Evolutionary conservation across 2,888 invertebrate genomes (phyloP).

Genomic region (Rhopalosiphum nymphaeae): DNA sequence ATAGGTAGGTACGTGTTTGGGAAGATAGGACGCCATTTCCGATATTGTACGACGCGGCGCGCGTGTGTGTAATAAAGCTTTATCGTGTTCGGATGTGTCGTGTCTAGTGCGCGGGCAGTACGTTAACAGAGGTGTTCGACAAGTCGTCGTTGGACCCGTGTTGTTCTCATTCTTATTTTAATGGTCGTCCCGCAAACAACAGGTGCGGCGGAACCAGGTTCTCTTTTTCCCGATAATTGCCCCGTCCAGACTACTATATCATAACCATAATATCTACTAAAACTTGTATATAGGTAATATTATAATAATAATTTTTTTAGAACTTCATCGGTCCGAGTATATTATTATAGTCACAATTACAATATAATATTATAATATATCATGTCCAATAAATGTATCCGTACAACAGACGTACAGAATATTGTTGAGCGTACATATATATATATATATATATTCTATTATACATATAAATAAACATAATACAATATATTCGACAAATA

Average conservation of each 20-base stretch:
- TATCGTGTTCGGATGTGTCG: constrained; percentile 51
- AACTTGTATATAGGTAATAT: neutral
- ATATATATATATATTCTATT: neutral
- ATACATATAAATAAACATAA: neutral
- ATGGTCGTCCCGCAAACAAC: constrained; percentile 29
- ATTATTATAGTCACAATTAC: neutral
- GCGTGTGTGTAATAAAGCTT: constrained; percentile 43
- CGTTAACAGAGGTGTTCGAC: constrained; percentile 43
- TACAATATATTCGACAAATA: neutral
- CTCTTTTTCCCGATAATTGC: constrained; percentile 6
- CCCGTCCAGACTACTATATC: constrained; percentile 4
- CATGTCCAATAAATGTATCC: neutral
- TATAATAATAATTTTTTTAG: neutral
- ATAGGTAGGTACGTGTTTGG: constrained; percentile 11
- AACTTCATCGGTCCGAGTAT: neutral
- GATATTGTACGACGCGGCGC: constrained; percentile 14
- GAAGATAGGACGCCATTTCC: constrained; percentile 39
- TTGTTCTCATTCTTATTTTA: constrained; percentile 32
- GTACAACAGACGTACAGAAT: neutral
- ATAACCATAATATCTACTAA: neutral
- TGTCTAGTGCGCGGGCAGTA: neutral
- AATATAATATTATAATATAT: neutral
- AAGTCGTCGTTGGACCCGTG: neutral
- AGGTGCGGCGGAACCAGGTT: constrained; percentile 21
- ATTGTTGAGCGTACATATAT: neutral